Percentiles rank a stretch among this genome's conserved stretches.
Conservation (phyloP, 2,113 vertebrate species). For the Corvus cornix region DNA sequence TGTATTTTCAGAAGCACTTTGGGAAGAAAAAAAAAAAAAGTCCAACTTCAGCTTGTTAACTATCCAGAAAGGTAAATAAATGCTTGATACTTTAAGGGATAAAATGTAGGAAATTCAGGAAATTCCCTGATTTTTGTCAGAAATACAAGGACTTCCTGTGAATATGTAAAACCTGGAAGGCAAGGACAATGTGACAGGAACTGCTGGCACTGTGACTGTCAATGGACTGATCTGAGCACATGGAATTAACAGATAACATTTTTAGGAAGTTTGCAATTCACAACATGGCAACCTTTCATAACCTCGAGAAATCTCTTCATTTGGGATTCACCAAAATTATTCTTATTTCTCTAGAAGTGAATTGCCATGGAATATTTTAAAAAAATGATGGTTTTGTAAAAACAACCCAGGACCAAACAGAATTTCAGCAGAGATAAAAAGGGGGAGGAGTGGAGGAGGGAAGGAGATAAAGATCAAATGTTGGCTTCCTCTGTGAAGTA, state of each 20-base stretch:
- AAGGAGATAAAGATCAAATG: constrained; percentile 20
- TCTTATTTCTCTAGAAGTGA: not conserved
- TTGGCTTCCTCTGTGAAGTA: not conserved
- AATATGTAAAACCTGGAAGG: not conserved
- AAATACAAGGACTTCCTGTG: not conserved
- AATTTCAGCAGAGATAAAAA: not conserved
- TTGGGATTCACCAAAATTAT: not conserved
- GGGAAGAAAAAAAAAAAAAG: not conserved
- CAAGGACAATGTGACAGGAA: not conserved
- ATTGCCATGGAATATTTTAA: rapidly evolving
- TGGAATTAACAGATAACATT: not conserved
- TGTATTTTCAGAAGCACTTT: not conserved
- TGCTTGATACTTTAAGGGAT: not conserved
- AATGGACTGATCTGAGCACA: not conserved
- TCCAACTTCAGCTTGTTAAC: not conserved
- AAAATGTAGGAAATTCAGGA: not conserved
- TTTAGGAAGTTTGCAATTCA: not conserved
- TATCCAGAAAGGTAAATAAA: not conserved
- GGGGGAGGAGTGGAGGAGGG: not conserved
- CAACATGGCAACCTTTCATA: not conserved
- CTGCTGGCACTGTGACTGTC: not conserved
- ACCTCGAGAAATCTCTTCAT: not conserved
- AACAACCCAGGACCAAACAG: not conserved
- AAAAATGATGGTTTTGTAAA: not conserved
- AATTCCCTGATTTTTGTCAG: not conserved